Conservation (phyloP, 2,113 vertebrate species). For the Rousettus leschenaultii region DNA sequence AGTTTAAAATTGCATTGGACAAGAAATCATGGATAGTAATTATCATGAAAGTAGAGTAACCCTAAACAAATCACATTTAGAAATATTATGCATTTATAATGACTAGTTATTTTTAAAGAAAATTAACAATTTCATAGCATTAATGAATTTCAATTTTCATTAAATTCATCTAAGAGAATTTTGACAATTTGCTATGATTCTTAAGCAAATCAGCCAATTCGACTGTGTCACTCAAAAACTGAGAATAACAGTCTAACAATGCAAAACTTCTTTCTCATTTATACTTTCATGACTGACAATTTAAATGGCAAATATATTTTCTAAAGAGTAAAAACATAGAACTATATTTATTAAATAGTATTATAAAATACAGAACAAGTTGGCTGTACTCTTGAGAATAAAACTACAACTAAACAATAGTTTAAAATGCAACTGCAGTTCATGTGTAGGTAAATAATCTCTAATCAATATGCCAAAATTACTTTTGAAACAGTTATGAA, state of each 20-base stretch:
- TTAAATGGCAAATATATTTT: background rate
- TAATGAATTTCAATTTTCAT: background rate
- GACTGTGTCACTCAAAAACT: background rate
- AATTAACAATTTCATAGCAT: background rate
- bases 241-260: background rate
- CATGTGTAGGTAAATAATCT: background rate
- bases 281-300: background rate
- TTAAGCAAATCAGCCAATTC: background rate
- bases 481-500: background rate
- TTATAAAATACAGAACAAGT: background rate
- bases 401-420: background rate
- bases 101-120: background rate
- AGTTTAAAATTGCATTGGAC: background rate
- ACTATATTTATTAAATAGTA: background rate
- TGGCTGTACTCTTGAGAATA: background rate
- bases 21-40: background rate
- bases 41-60: background rate
- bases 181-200: background rate
- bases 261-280: background rate
- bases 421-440: background rate
- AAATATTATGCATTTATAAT: background rate
- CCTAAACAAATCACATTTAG: background rate
- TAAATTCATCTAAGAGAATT: background rate
- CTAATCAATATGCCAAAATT: conserved; percentile 14
- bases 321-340: background rate